Base-by-base conservation (phyloP, 2,888 invertebrate species). In the Cheilosia pagana region DNA sequence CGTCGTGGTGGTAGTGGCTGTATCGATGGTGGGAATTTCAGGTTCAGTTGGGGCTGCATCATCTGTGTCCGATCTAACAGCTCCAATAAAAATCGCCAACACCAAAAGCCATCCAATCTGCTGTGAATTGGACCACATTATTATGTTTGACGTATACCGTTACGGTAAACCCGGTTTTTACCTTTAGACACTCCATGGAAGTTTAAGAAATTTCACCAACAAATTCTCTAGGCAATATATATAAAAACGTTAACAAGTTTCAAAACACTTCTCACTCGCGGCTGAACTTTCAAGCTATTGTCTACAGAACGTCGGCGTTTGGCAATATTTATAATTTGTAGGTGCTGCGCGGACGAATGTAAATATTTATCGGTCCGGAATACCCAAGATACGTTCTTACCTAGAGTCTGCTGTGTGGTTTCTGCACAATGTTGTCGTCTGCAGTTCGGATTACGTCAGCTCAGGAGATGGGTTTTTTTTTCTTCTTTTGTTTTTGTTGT, bases 241-340 rank as follows among this genome's bases (percentile, higher is more conserved):
- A 81, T 81, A 76, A 70, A 45, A 76, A 65, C 63, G 60, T 23
- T 59, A 53, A 43, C 5, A 65, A 52, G 39, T 31, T 57, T 19
- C 14, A 16, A 35, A 68, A 39, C 79, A 83, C 83, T 75, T 79
- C 83, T 70, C 79, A 75, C 78, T 75, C 79, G 79, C 74, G 57
- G 12, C 74, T 83, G 52, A 23, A 75, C 63, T 75, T 48, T 79
- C 31, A 14, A 63, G 52, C 79, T 70, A 74, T 75, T 83, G 67
- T 25, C 48, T 59, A 55, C 59, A 43, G 39, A 60, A 28, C 60
- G 45, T 52, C 39, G 45, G 10, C 57, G 59, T 5, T 50, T 39
- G 55, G 63, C 60, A 59, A 31, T 62, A 68, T 76, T 75, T 75
- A 67, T 65, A 50, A 53, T 57, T 70, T 39, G 28, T 62, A 12